These are phyloP conservation scores for Lasioglossum figueresi DNA, from an alignment of 2,888 invertebrate genomes.

Conservation along the genomic window DNA sequence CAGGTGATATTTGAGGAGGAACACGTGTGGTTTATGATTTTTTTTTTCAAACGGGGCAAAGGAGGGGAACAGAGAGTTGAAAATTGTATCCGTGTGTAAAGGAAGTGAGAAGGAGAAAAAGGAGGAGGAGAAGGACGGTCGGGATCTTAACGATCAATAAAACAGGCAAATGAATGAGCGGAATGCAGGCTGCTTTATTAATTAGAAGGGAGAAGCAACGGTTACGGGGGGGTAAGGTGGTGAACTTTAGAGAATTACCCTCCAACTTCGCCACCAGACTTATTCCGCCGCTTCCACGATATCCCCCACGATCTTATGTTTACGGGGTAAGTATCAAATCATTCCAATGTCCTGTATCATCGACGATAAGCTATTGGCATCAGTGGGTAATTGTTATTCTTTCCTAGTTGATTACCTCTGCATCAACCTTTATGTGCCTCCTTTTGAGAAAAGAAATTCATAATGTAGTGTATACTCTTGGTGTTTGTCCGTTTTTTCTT, in stretches of 20 bases:
- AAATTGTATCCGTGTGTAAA: constrained; percentile 43
- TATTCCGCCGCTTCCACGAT: constrained; percentile 94
- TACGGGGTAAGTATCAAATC: constrained; percentile 81
- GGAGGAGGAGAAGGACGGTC: constrained; percentile 58
- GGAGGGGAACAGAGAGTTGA: constrained; percentile 27
- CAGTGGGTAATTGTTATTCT: constrained; percentile 50
- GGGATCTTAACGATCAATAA: constrained; percentile 72
- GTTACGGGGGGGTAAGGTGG: constrained; percentile 91
- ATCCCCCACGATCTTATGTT: constrained; percentile 89
- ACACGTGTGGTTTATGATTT: constrained; percentile 48
- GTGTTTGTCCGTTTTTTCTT: constrained; percentile 34
- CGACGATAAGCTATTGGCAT: constrained; percentile 52
- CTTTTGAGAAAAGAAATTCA: constrained; percentile 20
- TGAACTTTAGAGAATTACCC: constrained; percentile 91
- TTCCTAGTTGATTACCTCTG: constrained; percentile 48
- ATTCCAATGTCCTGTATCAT: constrained; percentile 53
- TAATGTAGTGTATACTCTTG: constrained; percentile 43
- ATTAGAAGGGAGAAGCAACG: constrained; percentile 95
- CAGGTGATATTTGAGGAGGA: constrained; percentile 47
- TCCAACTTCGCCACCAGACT: constrained; percentile 94
- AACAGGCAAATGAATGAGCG: constrained; percentile 85
- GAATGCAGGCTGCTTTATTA: constrained; percentile 97
- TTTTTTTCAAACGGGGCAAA: constrained; percentile 18
- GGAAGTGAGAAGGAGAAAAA: constrained; percentile 43
- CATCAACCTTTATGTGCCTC: constrained; percentile 30